Evolutionary conservation across 2,113 vertebrate genomes (phyloP).

Genomic region (Amphilophus citrinellus): DNA sequence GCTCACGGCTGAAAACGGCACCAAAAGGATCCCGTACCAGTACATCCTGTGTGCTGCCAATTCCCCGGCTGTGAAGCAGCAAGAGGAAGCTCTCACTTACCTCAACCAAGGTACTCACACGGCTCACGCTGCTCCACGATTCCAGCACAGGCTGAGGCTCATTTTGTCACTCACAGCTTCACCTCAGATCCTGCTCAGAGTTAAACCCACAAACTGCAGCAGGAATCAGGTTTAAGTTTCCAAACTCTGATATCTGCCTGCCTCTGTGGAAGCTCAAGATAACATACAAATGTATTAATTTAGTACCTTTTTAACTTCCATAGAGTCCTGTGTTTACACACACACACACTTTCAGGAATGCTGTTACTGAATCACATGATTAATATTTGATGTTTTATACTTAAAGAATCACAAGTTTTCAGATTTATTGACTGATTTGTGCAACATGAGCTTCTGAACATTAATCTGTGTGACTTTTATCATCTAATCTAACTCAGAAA

Average conservation of each 20-base stretch:
- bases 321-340: background rate
- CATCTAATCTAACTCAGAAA: background rate
- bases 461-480: constrained; percentile 18
- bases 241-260: background rate
- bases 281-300: background rate
- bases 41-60: constrained; percentile 91
- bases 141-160: constrained; percentile 22
- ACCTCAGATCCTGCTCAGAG: no score
- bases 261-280: background rate
- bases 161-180: constrained; percentile 15
- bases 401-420: background rate
- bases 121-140: background rate
- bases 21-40: constrained; percentile 86
- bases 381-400: background rate
- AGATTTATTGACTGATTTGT: background rate
- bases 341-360: no score
- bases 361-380: background rate
- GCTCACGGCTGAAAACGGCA: constrained; percentile 82
- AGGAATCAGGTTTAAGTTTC: background rate
- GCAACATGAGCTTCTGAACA: constrained; percentile 46
- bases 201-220: background rate
- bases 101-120: constrained; percentile 92
- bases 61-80: constrained; percentile 91
- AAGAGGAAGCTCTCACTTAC: constrained; percentile 93
- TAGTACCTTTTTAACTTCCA: background rate